Evolutionary conservation across 2,888 invertebrate genomes (phyloP).

Genomic region (Agonum fuliginosum): DNA sequence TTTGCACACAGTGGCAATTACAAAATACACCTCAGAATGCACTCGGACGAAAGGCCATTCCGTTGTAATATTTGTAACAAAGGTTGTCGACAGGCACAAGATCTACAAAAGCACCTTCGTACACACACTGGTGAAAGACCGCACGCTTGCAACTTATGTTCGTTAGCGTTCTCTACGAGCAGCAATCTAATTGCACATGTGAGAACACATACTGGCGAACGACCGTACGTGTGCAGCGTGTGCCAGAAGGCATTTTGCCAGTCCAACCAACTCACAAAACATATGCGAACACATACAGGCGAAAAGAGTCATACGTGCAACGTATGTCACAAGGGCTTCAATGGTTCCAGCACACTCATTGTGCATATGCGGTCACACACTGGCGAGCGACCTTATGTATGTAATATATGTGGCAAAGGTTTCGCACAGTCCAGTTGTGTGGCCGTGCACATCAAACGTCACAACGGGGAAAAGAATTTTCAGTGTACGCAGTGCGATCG

Average conservation of each 20-base stretch:
- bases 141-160: conserved; percentile 72
- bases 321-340: conserved; percentile 73
- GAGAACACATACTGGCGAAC: conserved; percentile 70
- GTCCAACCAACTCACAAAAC: conserved; percentile 72
- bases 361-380: conserved; percentile 73
- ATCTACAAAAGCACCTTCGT: conserved; percentile 73
- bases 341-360: conserved; percentile 72
- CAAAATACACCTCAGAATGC: conserved; percentile 72
- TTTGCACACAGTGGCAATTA: conserved; percentile 73
- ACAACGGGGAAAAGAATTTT: conserved; percentile 67
- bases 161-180: conserved; percentile 73
- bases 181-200: conserved; percentile 73
- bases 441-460: conserved; percentile 71
- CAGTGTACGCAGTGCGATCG: conserved; percentile 67
- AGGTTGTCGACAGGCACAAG: conserved; percentile 72
- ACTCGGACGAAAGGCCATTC: conserved; percentile 65
- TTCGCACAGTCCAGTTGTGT: conserved; percentile 72
- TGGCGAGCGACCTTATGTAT: conserved; percentile 70
- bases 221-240: conserved; percentile 72
- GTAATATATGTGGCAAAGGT: conserved; percentile 69
- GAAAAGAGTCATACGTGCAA: conserved; percentile 70
- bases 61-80: conserved; percentile 72
- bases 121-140: conserved; percentile 74
- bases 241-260: conserved; percentile 73
- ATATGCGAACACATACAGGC: conserved; percentile 72